Conservation (phyloP, 2,797 vertebrate species). For the Sebastes vulpes region DNA sequence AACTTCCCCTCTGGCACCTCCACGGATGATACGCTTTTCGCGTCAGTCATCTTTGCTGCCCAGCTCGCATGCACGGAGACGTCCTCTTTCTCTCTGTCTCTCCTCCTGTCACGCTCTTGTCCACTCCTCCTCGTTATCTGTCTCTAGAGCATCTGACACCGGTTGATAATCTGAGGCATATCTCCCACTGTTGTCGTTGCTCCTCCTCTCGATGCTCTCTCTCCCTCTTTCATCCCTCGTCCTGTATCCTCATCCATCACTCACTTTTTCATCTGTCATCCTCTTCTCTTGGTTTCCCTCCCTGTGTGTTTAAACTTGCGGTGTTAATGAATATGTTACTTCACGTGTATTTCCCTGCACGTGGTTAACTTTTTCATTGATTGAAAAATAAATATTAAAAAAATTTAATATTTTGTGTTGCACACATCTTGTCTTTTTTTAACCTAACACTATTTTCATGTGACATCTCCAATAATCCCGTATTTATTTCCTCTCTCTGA, state of each 20-base stretch:
- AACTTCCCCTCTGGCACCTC: slow-evolving; percentile 80
- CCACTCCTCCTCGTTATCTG: slow-evolving; percentile 65
- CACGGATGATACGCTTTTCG: slow-evolving; percentile 66
- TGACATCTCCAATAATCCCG: slow-evolving; percentile 63
- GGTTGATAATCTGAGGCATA: slow-evolving; percentile 75
- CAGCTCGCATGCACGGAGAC: slow-evolving; percentile 60
- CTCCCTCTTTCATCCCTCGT: slow-evolving; percentile 35
- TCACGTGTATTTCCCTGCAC: background rate
- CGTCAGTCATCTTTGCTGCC: slow-evolving; percentile 72
- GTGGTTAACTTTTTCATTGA: background rate
- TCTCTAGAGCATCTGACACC: slow-evolving; percentile 67
- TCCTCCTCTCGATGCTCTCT: slow-evolving; percentile 69
- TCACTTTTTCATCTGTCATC: slow-evolving; percentile 33
- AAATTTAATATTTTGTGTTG: background rate
- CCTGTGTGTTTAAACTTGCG: background rate
- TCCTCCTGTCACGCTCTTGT: slow-evolving; percentile 39
- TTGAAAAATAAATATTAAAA: background rate
- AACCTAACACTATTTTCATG: slow-evolving; percentile 40
- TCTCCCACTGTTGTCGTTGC: slow-evolving; percentile 68
- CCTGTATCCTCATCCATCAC: slow-evolving; percentile 44
- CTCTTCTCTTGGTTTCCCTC: background rate
- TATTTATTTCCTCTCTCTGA: slow-evolving; percentile 55
- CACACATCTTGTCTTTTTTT: slow-evolving; percentile 16
- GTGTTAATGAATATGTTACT: background rate
- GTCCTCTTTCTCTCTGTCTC: slow-evolving; percentile 38